A percentile compares a stretch with the other conserved stretches of the same genome.
Conservation (phyloP, 2,113 vertebrate species). For the Sinocyclocheilus anophthalmus region DNA sequence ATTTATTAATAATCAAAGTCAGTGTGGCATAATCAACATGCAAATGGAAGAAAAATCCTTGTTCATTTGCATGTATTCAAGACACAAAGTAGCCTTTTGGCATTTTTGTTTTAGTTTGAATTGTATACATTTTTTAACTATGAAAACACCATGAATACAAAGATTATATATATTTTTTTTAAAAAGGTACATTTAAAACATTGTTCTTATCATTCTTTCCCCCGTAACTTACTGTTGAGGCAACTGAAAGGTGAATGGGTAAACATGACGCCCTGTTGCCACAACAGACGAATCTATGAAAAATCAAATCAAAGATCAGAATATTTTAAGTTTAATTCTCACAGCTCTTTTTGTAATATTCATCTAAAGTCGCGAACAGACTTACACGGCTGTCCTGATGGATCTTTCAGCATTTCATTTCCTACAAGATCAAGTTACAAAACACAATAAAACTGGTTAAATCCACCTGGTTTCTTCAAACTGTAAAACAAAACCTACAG, state of each 20-base stretch:
- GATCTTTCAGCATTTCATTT: too few species aligned
- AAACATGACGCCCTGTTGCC: conserved; percentile 67
- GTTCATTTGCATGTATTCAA: neutral
- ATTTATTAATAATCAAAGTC: too few species aligned
- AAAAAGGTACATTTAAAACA: neutral
- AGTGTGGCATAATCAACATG: neutral
- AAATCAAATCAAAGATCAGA: neutral
- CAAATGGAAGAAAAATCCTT: neutral
- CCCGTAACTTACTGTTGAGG: conserved; percentile 65
- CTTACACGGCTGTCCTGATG: too few species aligned
- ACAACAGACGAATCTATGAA: conserved; percentile 66
- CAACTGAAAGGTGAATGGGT: conserved; percentile 73
- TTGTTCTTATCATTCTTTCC: too few species aligned
- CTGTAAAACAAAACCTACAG: too few species aligned
- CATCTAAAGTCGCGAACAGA: too few species aligned
- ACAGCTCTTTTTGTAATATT: too few species aligned
- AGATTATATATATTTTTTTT: neutral
- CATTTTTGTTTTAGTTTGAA: too few species aligned
- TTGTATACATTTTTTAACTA: neutral
- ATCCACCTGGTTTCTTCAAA: too few species aligned
- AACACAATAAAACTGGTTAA: too few species aligned
- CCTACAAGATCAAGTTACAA: too few species aligned
- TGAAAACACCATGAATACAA: neutral
- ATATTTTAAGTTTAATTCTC: neutral
- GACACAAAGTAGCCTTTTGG: neutral